These are phyloP conservation scores for Microplitis mediator DNA, from an alignment of 1,140 invertebrate genomes.

Conservation along the genomic window DNA sequence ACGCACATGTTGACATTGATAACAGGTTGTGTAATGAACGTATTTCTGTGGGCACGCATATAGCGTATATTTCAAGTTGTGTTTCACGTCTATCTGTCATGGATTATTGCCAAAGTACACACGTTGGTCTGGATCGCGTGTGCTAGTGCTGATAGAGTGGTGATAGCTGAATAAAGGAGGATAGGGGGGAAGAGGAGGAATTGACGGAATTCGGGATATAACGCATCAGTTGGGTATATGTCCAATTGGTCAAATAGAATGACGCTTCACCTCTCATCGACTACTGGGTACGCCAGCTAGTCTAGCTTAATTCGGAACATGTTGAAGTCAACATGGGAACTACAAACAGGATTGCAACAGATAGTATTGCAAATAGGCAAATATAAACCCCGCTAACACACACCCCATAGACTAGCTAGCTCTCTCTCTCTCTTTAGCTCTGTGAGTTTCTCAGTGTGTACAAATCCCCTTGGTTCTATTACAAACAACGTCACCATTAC, in stretches of 20 bases:
- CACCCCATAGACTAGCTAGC: conserved; percentile 1
- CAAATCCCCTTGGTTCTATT: conserved; percentile 8
- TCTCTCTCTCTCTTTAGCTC: not conserved
- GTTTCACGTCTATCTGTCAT: not conserved
- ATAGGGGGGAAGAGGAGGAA: not conserved
- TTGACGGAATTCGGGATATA: not conserved
- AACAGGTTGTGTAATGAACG: conserved; percentile 37
- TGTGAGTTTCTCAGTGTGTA: conserved; percentile 1
- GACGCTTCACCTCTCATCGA: not conserved
- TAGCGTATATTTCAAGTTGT: not conserved
- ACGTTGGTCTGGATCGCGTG: conserved; percentile 10
- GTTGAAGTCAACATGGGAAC: conserved; percentile 42
- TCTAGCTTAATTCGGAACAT: conserved; percentile 36
- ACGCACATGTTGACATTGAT: conserved; percentile 41
- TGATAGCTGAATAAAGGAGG: not conserved
- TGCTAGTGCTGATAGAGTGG: not conserved
- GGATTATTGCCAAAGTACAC: conserved; percentile 19
- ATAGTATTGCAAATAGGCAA: conserved; percentile 45
- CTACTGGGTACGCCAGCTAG: not conserved
- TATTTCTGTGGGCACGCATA: not conserved
- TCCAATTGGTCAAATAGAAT: conserved; percentile 21
- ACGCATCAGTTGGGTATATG: not conserved
- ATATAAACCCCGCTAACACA: conserved; percentile 26
- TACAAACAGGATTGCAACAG: conserved; percentile 40
- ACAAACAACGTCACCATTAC: conserved; percentile 21